Percentiles rank a stretch among this genome's conserved stretches.
These are phyloP conservation scores for Heterochromis multidens DNA, from an alignment of 2,113 vertebrate species.

Conservation along the genomic window DNA sequence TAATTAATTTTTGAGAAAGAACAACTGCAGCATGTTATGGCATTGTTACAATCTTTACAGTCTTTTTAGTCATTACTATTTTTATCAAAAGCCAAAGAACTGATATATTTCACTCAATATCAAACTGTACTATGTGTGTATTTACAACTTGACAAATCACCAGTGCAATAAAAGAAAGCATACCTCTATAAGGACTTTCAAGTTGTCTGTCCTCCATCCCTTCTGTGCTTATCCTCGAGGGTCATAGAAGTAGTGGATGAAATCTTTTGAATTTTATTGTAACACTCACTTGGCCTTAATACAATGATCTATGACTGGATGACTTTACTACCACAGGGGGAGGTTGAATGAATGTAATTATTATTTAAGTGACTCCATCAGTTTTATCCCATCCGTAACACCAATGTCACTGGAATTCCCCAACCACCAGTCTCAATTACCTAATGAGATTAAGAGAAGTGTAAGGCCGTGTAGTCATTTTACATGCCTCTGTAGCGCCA, in stretches of 20 bases:
- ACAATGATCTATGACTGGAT: not conserved
- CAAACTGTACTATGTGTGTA: not conserved
- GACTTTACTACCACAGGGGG: not conserved
- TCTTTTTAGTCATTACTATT: no score
- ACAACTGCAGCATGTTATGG: not conserved
- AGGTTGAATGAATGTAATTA: not conserved
- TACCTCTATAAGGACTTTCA: not conserved
- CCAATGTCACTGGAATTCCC: not conserved
- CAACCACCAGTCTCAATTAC: not conserved
- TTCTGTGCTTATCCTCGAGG: constrained; percentile 7
- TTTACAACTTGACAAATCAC: not conserved
- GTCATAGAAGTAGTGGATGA: constrained; percentile 3
- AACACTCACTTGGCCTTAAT: not conserved
- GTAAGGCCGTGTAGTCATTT: not conserved
- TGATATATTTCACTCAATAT: not conserved
- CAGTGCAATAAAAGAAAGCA: not conserved
- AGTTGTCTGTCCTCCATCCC: not conserved
- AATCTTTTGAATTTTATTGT: constrained; percentile 17
- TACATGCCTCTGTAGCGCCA: not conserved
- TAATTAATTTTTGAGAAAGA: not conserved
- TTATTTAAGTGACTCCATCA: not conserved
- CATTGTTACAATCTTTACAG: not conserved
- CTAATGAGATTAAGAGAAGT: not conserved
- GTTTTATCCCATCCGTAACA: not conserved
- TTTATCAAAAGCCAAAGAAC: not conserved